Conservation (phyloP, 2,888 invertebrate genomes). For the Dasysyrphus albostriatus region DNA sequence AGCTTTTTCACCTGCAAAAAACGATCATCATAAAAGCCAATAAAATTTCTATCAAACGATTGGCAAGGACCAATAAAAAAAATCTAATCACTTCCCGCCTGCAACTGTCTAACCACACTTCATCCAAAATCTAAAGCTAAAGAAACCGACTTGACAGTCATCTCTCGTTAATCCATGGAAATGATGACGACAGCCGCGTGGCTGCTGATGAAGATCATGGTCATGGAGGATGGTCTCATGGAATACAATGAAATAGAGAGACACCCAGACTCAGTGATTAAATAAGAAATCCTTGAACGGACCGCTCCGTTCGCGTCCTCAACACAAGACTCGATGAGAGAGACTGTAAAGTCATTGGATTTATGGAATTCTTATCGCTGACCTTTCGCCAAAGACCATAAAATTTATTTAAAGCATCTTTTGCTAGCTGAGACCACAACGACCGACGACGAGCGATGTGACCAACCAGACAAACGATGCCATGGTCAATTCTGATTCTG, state of each 20-base stretch:
- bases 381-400: constrained; percentile 74
- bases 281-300: constrained; percentile 64
- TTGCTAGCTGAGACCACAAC: constrained; percentile 5
- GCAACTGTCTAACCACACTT: not conserved
- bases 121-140: not conserved
- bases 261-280: constrained; percentile 47
- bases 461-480: constrained; percentile 3
- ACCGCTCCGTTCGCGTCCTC: not conserved
- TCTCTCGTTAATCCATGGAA: constrained; percentile 62
- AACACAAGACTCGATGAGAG: constrained; percentile 10
- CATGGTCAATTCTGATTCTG: constrained; percentile 44
- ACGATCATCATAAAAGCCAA: constrained; percentile 63
- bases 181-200: constrained; percentile 69
- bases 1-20: constrained; percentile 71
- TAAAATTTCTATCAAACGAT: constrained; percentile 74
- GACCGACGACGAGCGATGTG: not conserved
- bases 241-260: constrained; percentile 57
- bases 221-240: constrained; percentile 12
- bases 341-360: constrained; percentile 71
- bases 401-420: constrained; percentile 71
- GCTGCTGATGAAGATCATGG: constrained; percentile 55
- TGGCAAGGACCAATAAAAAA: constrained; percentile 58
- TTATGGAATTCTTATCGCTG: constrained; percentile 77
- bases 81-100: constrained; percentile 30
- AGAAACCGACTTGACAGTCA: constrained; percentile 17